phyloP scores from a whole-genome alignment of 2,797 vertebrate genomes.

The Chelon labrosus region DNA sequence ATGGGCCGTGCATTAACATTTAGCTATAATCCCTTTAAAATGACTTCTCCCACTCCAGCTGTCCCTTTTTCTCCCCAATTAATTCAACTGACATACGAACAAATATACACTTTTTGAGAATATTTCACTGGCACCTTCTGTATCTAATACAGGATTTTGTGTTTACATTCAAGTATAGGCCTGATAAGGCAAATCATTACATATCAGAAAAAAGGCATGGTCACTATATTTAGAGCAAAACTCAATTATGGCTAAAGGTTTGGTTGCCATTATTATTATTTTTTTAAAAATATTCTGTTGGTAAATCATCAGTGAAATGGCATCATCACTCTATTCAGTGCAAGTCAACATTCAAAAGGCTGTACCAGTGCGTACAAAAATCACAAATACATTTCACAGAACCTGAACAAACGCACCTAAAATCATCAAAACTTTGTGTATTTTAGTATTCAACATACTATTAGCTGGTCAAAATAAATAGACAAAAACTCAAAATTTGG shows the following conservation, averaged over 20 bases:
- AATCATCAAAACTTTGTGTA: neutral
- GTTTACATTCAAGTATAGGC: neutral
- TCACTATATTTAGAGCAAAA: slow-evolving; percentile 44
- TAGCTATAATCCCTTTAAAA: too few relatives aligned
- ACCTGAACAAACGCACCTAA: neutral
- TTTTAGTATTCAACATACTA: neutral
- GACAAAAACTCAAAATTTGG: neutral
- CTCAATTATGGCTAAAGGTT: too few relatives aligned
- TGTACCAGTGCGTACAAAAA: neutral
- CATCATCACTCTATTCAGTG: slow-evolving; percentile 30
- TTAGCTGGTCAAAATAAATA: slow-evolving; percentile 4
- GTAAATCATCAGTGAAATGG: neutral
- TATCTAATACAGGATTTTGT: neutral
- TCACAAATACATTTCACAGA: neutral
- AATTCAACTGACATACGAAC: neutral
- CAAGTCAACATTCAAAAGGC: slow-evolving; percentile 26
- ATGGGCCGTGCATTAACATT: neutral
- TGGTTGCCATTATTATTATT: too few relatives aligned
- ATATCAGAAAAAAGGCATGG: neutral
- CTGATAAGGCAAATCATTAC: neutral
- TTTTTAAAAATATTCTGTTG: too few relatives aligned
- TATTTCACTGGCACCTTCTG: neutral
- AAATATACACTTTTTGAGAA: neutral
- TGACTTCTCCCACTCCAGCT: neutral
- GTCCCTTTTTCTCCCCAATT: neutral